Evolutionary conservation across 2,113 vertebrate genomes (phyloP).

Genomic region (Mastomys coucha): DNA sequence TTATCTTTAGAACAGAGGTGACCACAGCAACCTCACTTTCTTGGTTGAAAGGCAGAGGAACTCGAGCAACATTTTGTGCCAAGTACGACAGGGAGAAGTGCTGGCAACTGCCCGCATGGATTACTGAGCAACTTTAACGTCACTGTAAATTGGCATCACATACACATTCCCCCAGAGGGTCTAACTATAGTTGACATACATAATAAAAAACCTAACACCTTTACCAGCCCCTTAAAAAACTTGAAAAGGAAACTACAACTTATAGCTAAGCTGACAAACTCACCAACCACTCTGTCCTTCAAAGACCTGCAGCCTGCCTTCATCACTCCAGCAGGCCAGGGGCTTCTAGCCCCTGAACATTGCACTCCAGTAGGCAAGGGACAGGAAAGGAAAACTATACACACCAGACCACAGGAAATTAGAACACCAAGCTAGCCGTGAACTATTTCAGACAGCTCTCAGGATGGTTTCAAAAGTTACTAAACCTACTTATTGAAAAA

Average conservation of each 20-base stretch:
- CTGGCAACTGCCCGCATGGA: neutral
- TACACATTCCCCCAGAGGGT: neutral
- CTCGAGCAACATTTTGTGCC: neutral
- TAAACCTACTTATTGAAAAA: neutral
- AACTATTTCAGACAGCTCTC: neutral
- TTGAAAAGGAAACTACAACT: neutral
- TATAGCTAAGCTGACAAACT: neutral
- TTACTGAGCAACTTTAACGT: neutral
- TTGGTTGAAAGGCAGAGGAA: neutral
- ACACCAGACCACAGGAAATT: neutral
- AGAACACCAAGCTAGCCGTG: neutral
- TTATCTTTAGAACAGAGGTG: neutral
- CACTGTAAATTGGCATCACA: neutral
- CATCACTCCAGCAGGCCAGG: neutral
- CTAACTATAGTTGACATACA: neutral
- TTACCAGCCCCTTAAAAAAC: neutral
- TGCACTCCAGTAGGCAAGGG: neutral
- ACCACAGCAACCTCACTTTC: neutral
- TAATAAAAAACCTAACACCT: neutral
- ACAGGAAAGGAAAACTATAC: neutral
- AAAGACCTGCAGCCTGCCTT: neutral
- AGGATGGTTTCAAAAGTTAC: conserved; percentile 2
- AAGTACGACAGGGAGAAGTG: neutral
- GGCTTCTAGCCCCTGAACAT: neutral
- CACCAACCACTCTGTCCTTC: neutral